These are phyloP conservation scores for Neodiprion virginianus DNA, from an alignment of 1,140 invertebrate genomes.

Conservation along the genomic window DNA sequence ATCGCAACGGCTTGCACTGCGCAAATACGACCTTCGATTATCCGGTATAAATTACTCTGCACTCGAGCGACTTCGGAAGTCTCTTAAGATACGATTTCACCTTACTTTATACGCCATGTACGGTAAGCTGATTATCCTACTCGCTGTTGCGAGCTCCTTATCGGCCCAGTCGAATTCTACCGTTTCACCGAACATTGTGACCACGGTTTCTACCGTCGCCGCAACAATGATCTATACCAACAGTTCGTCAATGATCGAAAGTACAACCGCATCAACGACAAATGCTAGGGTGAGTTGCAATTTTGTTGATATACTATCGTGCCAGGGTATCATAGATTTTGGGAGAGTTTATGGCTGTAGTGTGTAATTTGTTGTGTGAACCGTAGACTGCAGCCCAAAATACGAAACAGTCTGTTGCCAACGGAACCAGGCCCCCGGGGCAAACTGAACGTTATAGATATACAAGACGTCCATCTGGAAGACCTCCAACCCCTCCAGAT, in stretches of 20 bases:
- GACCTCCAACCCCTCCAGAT: not conserved
- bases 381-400: not conserved
- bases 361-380: no score
- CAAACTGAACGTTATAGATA: not conserved
- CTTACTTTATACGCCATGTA: not conserved
- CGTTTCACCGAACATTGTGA: not conserved
- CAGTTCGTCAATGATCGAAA: not conserved
- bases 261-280: no score
- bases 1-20: not conserved
- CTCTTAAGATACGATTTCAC: not conserved
- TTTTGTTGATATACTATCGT: no score
- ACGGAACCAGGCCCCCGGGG: not conserved
- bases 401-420: not conserved
- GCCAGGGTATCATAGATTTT: no score
- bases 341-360: no score
- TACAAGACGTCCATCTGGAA: not conserved
- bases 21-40: not conserved
- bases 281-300: no score
- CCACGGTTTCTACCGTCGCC: not conserved
- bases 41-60: not conserved
- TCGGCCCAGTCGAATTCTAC: not conserved
- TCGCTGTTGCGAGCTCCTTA: not conserved
- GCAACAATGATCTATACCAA: not conserved
- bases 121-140: not conserved
- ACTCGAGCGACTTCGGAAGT: not conserved